phyloP scores from a whole-genome alignment of 2,888 invertebrate genomes.

The Leucophenga maculata region DNA sequence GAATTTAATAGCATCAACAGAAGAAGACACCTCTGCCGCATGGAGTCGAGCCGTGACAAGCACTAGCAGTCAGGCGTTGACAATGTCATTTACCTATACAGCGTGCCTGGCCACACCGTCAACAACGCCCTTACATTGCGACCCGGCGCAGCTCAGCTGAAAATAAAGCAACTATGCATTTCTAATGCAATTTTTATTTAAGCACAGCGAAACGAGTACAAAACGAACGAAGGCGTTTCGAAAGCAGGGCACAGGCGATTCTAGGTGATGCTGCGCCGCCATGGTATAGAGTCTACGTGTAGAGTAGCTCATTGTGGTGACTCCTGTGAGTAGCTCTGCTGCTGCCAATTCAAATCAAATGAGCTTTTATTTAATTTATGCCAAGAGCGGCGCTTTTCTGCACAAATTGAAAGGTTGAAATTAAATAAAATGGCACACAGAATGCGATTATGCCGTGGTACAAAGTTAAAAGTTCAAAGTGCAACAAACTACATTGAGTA shows the following conservation, averaged over 20 bases:
- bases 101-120: background rate
- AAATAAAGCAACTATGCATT: background rate
- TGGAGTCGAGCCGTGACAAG: too few relatives aligned
- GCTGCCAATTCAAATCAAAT: constrained; percentile 11
- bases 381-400: constrained; percentile 9
- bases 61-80: too few relatives aligned
- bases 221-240: background rate
- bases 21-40: too few relatives aligned
- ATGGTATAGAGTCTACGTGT: background rate
- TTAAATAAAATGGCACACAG: background rate
- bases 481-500: background rate
- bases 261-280: too few relatives aligned
- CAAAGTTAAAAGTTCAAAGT: constrained; percentile 17
- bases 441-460: background rate
- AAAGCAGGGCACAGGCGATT: constrained; percentile 10
- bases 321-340: background rate
- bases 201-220: constrained; percentile 1
- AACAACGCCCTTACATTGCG: background rate
- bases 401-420: constrained; percentile 11
- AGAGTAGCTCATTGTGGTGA: background rate
- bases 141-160: background rate
- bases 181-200: constrained; percentile 14
- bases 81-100: background rate
- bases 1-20: too few relatives aligned
- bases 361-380: constrained; percentile 29